Evolutionary conservation across 2,797 vertebrate genomes (phyloP).

Genomic region (Tragelaphus eurycerus): DNA sequence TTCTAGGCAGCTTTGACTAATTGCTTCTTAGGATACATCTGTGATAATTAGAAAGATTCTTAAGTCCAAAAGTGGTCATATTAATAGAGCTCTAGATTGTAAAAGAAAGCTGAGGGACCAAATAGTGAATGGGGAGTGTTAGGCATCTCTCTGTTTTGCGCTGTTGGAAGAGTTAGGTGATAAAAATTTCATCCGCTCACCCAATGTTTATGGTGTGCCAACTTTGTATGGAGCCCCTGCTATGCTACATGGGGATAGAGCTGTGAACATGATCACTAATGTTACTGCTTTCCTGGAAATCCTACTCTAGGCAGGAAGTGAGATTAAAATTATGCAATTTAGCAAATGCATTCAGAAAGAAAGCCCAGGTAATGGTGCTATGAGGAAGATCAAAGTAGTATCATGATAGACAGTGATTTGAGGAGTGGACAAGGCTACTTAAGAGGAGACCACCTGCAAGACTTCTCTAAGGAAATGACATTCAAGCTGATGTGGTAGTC

Average conservation of each 20-base stretch:
- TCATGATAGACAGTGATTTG: neutral
- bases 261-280: neutral
- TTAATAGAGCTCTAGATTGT: neutral
- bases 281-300: neutral
- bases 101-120: neutral
- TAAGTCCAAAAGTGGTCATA: neutral
- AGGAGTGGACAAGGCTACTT: neutral
- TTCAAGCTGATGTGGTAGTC: neutral
- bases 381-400: neutral
- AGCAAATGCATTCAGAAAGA: neutral
- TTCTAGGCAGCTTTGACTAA: neutral
- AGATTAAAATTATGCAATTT: neutral
- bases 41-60: neutral
- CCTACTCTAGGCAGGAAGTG: neutral
- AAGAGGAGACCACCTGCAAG: neutral
- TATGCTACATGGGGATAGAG: neutral
- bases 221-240: neutral
- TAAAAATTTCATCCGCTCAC: neutral
- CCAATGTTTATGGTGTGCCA: neutral
- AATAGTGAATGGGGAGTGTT: neutral
- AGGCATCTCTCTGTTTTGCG: neutral
- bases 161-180: neutral
- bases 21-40: neutral
- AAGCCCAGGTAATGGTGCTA: neutral
- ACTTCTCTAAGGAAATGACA: neutral